Conservation (phyloP, 2,113 vertebrate species). For the Macrotis lagotis region DNA sequence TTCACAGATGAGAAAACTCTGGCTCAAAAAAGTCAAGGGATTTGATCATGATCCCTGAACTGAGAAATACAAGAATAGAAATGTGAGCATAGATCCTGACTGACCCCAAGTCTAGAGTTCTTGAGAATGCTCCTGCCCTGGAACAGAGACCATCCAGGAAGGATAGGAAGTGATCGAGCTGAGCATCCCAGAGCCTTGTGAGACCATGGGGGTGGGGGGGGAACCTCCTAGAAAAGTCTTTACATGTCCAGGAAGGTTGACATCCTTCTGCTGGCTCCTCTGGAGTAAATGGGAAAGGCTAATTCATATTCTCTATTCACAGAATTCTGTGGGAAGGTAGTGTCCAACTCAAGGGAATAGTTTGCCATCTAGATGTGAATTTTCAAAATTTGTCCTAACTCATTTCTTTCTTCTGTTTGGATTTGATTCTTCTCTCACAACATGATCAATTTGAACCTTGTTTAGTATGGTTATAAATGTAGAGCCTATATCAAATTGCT, state of each 20-base stretch:
- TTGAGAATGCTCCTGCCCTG: neutral
- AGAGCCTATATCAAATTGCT: too few species aligned
- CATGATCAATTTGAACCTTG: too few species aligned
- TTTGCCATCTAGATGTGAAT: neutral
- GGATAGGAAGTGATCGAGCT: too few species aligned
- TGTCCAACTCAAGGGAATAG: neutral
- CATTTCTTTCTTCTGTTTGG: too few species aligned
- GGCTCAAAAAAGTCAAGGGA: neutral
- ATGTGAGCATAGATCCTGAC: neutral
- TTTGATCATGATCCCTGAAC: neutral
- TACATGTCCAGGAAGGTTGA: neutral
- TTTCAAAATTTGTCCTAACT: neutral
- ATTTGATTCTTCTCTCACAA: too few species aligned
- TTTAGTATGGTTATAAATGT: too few species aligned
- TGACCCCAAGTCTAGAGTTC: neutral
- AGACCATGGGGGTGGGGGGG: neutral
- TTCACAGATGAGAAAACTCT: neutral
- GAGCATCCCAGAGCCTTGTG: neutral
- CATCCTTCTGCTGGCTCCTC: neutral
- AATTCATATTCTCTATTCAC: neutral
- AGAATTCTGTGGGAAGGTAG: neutral
- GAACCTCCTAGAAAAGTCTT: neutral
- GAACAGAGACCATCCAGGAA: neutral
- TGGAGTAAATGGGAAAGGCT: neutral
- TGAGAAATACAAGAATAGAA: neutral